A percentile compares a stretch with the other conserved stretches of the same genome.
phyloP scores from a whole-genome alignment of 2,888 invertebrate species.

The Megalurothrips usitatus region DNA sequence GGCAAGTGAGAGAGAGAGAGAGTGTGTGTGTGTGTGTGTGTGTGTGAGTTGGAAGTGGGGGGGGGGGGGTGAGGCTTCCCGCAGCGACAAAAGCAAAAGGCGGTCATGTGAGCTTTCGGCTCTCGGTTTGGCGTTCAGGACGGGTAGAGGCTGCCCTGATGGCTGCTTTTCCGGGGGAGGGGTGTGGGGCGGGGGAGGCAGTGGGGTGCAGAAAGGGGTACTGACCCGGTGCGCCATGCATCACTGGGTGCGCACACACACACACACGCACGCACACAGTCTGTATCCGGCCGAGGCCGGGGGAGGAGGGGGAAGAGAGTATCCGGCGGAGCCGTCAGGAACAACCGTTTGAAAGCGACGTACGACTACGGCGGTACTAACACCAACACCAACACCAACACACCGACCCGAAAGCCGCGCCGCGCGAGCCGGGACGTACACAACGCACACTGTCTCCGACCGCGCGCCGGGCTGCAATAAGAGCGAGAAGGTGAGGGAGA shows the following conservation, averaged over 20 bases:
- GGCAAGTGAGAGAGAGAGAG: background rate
- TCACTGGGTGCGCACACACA: background rate
- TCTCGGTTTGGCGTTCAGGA: background rate
- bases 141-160: background rate
- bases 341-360: background rate
- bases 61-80: background rate
- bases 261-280: no score
- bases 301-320: no score
- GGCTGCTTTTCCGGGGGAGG: background rate
- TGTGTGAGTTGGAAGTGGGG: background rate
- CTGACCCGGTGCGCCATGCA: conserved; percentile 5
- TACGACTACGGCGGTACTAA: background rate
- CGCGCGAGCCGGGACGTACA: background rate
- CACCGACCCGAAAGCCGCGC: background rate
- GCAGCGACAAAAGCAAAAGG: conserved; percentile 21
- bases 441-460: background rate
- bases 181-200: background rate
- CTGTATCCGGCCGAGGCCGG: no score
- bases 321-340: background rate
- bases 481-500: no score
- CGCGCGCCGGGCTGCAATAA: background rate
- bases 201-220: background rate
- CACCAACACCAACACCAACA: no score
- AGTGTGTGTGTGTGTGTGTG: no score
- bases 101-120: conserved; percentile 11